Evolutionary conservation across 2,797 vertebrate species (phyloP), one percentile per base, ranked within the genome.

Genomic region (Periparus ater): DNA sequence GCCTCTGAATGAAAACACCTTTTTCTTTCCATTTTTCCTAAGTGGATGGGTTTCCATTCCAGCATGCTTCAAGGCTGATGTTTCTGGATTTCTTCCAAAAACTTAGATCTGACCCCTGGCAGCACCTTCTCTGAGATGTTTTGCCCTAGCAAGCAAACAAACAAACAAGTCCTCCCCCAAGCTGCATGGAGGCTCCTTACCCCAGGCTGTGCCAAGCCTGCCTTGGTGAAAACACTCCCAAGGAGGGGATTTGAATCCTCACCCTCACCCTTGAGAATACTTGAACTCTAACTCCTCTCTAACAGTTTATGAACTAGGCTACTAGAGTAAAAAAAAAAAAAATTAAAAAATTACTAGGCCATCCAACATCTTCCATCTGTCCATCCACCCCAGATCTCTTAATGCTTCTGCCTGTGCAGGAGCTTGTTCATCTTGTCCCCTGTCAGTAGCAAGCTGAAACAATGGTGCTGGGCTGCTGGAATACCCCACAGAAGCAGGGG

Each of bases 401-500:
- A 16, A 2, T 19, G 61, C n/a, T 80, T 42, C 80, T 2, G 1
- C n/a, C 53, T n/a, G 30, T 18, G 57, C 72, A 65, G 50, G 38
- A 38, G 38, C 38, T 38, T 38, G 38, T 38, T 11, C 38, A 38
- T 20, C 54, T 26, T 42, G 42, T n/a, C 4, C 22, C 10, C 16
- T 26, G 20, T 30, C 42, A 75, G 34, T 3, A 21, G 42, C 34
- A 51, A 25, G 51, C 13, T 66, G 77, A 16, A 78, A 19, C 1
- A 0, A 0, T 13, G 9, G 15, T 9, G 47, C 48, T 1, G 1
- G 42, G 18, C 47, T 77, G 34, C 36, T 79, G 65, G 26, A 19
- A 44, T 29, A 4, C 32, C 18, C 34, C 47, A 12, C 16, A 0
- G 0, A 0, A 3, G 26, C 3, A 16, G 58, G 66, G 27, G 10